These are phyloP conservation scores for Alectura lathami DNA, from an alignment of 2,113 vertebrate genomes.

Conservation along the genomic window DNA sequence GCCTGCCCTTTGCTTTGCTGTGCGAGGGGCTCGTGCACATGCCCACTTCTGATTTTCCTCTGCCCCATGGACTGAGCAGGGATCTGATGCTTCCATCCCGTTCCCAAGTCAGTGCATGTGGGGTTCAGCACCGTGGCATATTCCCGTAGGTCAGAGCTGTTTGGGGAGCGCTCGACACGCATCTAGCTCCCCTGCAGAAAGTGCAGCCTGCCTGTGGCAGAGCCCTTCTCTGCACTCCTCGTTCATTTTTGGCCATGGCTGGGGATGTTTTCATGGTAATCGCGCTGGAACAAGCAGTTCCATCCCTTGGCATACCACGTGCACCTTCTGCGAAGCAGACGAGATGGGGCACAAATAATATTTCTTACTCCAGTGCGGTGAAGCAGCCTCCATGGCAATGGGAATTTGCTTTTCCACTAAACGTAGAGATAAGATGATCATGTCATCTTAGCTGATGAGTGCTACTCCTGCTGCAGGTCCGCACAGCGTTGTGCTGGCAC, in stretches of 20 bases:
- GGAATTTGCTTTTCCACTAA: rapidly evolving
- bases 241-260: rapidly evolving
- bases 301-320: rapidly evolving
- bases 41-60: background rate
- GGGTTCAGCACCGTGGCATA: background rate
- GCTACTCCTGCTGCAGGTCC: rapidly evolving
- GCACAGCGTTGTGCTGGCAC: no score
- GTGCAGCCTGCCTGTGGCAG: background rate
- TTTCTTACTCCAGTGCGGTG: background rate
- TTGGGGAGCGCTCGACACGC: background rate
- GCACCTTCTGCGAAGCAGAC: background rate
- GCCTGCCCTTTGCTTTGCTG: background rate
- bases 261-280: background rate
- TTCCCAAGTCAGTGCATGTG: background rate
- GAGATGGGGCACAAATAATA: background rate
- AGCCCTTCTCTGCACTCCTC: background rate
- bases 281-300: background rate
- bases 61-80: background rate
- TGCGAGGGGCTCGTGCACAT: background rate
- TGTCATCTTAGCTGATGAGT: rapidly evolving
- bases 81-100: background rate
- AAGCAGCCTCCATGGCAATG: background rate
- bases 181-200: background rate
- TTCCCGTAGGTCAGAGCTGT: background rate
- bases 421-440: background rate